Evolutionary conservation across 2,113 vertebrate species (phyloP), one percentile per base, ranked within the genome.

Genomic region (Poeciliopsis occidentalis): DNA sequence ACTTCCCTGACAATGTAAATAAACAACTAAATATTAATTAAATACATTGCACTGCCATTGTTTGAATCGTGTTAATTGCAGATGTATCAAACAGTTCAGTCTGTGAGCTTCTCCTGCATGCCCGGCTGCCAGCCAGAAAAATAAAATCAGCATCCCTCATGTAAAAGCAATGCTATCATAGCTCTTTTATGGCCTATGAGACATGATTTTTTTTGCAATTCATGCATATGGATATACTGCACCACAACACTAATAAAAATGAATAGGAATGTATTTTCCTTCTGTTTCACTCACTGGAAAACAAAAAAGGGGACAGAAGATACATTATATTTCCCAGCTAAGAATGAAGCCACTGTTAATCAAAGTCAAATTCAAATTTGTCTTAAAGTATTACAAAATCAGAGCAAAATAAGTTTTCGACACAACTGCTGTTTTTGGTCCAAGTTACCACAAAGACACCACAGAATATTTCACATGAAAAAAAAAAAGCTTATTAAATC

Each of bases 1-100:
- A 93, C 86, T 86, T 82, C 67, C 75, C 78, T 69, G 75, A 51
- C 74, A 79, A 75, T 88, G 86, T 80, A 89, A 85, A 91, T 85
- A 88, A 87, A 91, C 85, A 88, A 70, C 69, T 64, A 79, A 80
- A 86, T 34, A 27, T 80, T 93, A 91, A 93, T 93, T 89, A 89
- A 91, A 91, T 86, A 80, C 64, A 74, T 84, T 74, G 84, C 74
- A 67, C 70, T 60, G 60, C 60, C 78, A 79, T 91, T 84, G 82
- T 82, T 87, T 92, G 84, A 81, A 89, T 83, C 87, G 83, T 88
- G 78, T 83, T 79, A 75, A 78, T 41, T 84, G 69, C 60, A 74
- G 71, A 82, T 86, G 83, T 76, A 86, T 89, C 69, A 86, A 85
- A 86, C 60, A 71, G 79, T 82, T 87, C 71, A 54, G 69, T 84